Evolutionary conservation across 2,797 vertebrate genomes (phyloP).

Genomic region (Acanthurus lineatus): DNA sequence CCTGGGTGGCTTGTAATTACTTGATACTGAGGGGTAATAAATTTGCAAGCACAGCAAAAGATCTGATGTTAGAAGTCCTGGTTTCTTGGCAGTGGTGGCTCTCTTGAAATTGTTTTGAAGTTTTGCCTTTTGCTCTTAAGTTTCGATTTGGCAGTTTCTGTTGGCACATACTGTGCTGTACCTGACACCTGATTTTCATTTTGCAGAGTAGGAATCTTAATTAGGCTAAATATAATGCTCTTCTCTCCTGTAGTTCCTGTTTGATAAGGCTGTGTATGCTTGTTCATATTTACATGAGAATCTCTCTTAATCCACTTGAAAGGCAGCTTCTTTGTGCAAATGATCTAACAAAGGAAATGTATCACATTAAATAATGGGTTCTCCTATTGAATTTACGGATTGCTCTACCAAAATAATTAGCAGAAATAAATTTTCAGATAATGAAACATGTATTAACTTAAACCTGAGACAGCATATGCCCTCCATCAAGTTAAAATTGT

Average conservation of each 20-base stretch:
- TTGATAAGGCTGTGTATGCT: conserved; percentile 15
- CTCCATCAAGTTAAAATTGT: conserved; percentile 22
- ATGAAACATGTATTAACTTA: conserved; percentile 17
- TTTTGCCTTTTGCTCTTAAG: conserved; percentile 37
- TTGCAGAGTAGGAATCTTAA: conserved; percentile 24
- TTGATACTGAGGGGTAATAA: conserved; percentile 46
- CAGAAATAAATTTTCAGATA: conserved; percentile 23
- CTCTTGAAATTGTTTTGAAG: conserved; percentile 38
- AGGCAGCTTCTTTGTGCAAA: conserved; percentile 25
- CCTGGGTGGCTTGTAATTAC: conserved; percentile 50
- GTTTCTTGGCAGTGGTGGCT: conserved; percentile 10
- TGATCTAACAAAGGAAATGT: conserved; percentile 20
- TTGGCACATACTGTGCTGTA: conserved; percentile 46
- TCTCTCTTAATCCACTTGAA: not conserved
- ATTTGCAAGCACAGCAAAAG: conserved; percentile 45
- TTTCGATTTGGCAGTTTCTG: conserved; percentile 45
- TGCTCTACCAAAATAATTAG: conserved; percentile 17
- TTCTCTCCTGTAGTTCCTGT: conserved; percentile 13
- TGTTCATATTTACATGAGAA: not conserved
- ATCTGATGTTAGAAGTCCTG: conserved; percentile 24
- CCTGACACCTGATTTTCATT: conserved; percentile 45
- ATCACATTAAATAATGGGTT: conserved; percentile 4
- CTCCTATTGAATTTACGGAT: conserved; percentile 25
- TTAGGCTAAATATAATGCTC: conserved; percentile 33
- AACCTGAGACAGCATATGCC: conserved; percentile 1